phyloP scores from a whole-genome alignment of 2,888 invertebrate genomes.

The Cephus runcator region DNA sequence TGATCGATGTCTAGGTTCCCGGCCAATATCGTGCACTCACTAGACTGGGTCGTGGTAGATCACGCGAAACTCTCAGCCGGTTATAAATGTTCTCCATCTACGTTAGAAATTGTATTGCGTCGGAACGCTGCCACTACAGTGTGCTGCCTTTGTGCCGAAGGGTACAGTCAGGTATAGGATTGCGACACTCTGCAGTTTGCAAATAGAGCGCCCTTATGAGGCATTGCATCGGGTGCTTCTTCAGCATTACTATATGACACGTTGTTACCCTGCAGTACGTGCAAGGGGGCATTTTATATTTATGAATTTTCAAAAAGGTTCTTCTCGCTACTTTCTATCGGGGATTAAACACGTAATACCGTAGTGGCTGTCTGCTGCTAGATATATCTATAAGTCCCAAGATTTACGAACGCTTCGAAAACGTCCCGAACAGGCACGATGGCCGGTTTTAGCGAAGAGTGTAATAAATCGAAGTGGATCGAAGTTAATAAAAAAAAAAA shows the following conservation, averaged over 20 bases:
- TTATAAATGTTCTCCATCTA: conserved; percentile 2
- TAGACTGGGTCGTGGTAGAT: background rate
- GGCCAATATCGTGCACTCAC: background rate
- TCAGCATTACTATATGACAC: background rate
- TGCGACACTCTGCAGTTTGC: background rate
- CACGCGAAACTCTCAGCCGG: background rate
- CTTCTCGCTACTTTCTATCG: background rate
- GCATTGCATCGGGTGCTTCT: background rate
- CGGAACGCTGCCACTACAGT: background rate
- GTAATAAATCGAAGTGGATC: background rate
- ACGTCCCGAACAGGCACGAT: background rate
- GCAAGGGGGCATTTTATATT: too few species aligned
- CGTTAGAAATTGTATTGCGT: background rate
- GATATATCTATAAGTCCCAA: background rate
- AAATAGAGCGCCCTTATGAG: background rate
- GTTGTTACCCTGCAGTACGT: background rate
- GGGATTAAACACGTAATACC: background rate
- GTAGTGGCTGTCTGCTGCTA: background rate
- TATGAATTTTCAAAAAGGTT: too few species aligned
- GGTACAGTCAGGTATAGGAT: background rate
- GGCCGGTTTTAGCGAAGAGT: background rate
- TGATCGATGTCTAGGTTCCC: background rate
- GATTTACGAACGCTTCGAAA: background rate
- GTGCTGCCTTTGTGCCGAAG: background rate
- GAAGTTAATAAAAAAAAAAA: background rate